Evolutionary conservation across 2,797 vertebrate species (phyloP), one percentile per base, ranked within the genome.

Genomic region (Somateria mollissima): DNA sequence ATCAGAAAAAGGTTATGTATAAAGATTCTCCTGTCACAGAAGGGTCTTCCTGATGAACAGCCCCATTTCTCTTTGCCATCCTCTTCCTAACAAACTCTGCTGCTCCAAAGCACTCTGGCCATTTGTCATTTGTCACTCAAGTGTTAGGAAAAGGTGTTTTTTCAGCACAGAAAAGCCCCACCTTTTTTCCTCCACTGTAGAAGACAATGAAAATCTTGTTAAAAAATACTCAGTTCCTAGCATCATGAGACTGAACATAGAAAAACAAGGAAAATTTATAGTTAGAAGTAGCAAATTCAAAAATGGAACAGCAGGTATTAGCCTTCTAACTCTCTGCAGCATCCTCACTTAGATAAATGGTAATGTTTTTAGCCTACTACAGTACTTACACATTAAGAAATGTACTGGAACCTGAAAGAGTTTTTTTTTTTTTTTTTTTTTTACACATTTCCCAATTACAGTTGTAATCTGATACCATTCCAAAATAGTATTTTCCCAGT

Each of bases 1-100:
- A 57, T 78, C 66, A 88, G 32, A n/a, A 76, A 62, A 87, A 94
- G 13, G 27, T 74, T 77, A 85, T 77, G 22, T 25, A 51, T 19
- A 45, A 71, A 83, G 24, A 47, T 53, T 47, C 20, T 62, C 4
- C 37, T 81, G 12, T 54, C 51, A 36, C 5, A 22, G n/a, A 80
- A 76, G 10, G 18, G 10, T 74, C 20, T 56, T 28, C 39, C 7
- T 28, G 12, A 30, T 30, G 62, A 62, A 62, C 4, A 20, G 27
- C 25, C 64, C 43, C 9, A 54, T 17, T 69, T 19, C 8, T 61
- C 20, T 19, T 84, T 14, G 20, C 49, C 28, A 6, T 10, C 8
- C 4, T 49, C 7, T 76, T 75, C 41, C 17, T 28, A 39, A 17
- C 12, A 47, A 7, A 27, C 2, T 41, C 5, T 1, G 10, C 8